Percentiles rank a stretch among this genome's conserved stretches.
Evolutionary conservation across 2,113 vertebrate genomes (phyloP).

Genomic region (Bambusicola thoracicus): DNA sequence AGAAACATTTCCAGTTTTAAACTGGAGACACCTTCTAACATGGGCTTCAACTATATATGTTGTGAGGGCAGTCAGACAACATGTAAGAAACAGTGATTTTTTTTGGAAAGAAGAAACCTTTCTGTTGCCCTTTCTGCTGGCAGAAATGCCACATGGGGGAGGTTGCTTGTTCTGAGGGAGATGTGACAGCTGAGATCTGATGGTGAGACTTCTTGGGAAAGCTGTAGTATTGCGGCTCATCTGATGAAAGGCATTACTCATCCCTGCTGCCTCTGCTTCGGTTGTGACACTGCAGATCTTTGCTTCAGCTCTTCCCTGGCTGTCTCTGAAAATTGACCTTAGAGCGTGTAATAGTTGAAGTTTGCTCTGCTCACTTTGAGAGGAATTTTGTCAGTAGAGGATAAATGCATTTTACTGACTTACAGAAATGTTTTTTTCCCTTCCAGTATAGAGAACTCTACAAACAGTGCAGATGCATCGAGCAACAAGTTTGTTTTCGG

Average conservation of each 20-base stretch:
- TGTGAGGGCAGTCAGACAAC: no score
- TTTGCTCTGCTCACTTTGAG: not conserved
- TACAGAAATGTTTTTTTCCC: not conserved
- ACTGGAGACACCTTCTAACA: no score
- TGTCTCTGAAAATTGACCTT: not conserved
- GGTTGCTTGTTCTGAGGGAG: not conserved
- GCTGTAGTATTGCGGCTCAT: not conserved
- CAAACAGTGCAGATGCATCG: constrained; percentile 84
- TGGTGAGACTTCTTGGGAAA: not conserved
- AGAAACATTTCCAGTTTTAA: no score
- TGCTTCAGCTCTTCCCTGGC: not conserved
- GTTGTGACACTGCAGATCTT: fast-evolving
- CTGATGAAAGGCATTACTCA: not conserved
- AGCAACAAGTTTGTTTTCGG: constrained; percentile 96
- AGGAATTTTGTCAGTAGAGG: not conserved
- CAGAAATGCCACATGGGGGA: not conserved
- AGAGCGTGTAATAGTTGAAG: not conserved
- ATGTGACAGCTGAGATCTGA: not conserved
- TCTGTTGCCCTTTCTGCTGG: not conserved
- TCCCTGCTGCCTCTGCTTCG: not conserved
- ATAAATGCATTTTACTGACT: not conserved
- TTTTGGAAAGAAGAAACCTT: not conserved
- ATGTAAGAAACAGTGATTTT: not conserved
- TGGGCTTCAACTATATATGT: no score
- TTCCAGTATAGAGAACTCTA: constrained; percentile 87